Evolutionary conservation across 2,888 invertebrate species (phyloP), one percentile per base, ranked within the genome.

Genomic region (Metopia argyrocephala): DNA sequence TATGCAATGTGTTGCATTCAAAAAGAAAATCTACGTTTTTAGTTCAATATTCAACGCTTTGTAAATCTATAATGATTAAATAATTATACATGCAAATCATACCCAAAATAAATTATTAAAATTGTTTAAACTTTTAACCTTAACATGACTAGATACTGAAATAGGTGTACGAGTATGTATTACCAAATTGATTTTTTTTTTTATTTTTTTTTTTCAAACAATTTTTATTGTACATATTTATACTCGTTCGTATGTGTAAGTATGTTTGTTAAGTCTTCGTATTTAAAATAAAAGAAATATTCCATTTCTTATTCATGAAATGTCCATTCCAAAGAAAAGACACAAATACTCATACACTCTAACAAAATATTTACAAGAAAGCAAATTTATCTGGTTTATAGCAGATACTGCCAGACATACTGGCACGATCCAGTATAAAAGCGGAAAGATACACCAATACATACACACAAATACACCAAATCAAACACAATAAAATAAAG

Each of bases 371-470:
- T 73, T 69, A 61, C 27, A 50, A 61, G 27, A 81, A 87, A 87
- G 87, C 88, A 85, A 87, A 86, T 86, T 85, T 86, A 88, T 89
- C 90, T 88, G 89, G 90, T 89, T 90, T 83, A 83, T 65, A 85
- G 88, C 87, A 85, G 87, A 86, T 84, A 82, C 54, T 70, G 79
- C 85, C 85, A 86, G 85, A 85, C 85, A 83, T 84, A 86, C 89
- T 82, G 87, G 88, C 86, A 86, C 84, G 85, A 86, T 86, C 89
- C 87, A 86, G 90, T 89, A 88, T 84, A 27, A 85, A 83, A 85
- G 73, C 78, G 82, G 82, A 76, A 84, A 83, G 78, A 79, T 69
- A 76, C 76, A 76, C 70, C 61, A 66, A 28, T 38, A 56, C 66
- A 54, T 5, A 27, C 15, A 61, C 45, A 56, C 46, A 52, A 28